Base-by-base conservation (phyloP, 2,888 invertebrate genomes). In the Drosophila bunnanda region DNA sequence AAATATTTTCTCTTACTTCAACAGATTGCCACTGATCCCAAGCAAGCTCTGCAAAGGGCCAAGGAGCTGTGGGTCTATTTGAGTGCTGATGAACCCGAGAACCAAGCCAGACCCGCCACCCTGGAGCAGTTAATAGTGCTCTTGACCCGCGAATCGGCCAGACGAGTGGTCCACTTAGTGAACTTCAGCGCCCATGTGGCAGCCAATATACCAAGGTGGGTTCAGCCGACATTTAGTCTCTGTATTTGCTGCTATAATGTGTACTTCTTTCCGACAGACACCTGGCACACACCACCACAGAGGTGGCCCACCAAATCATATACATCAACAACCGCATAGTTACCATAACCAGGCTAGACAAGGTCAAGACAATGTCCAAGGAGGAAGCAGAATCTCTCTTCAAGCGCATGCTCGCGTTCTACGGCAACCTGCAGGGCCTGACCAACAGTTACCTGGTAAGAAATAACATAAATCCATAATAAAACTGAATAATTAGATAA, bases 21-120 rank as follows among this genome's bases (percentile, higher is more conserved):
- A 10, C 81, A 97, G 96, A 93, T 97, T 82, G 96, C 95, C 4
- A 96, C 95, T 20, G 96, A 97, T 92, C 97, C 97, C 0, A 96
- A 94, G 75, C 91, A 95, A 62, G 96, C 96, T 1, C 93, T 95
- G 91, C 94, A 95, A 90, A 96, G 96, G 90, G 95, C 95, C 2
- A 95, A 94, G 80, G 95, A 95, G 77, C 91, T 97, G 50, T 97
- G 96, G 95, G 91, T 91, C 1, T 94, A 94, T 41, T 92, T 97
- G 58, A 96, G 96, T 87, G 92, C 94, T 77, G 95, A 96, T 28
- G 97, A 97, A 89, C 97, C 97, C 0, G 97, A 96, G 92, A 97
- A 97, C 93, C 97, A 97, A 92, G 96, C 96, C 5, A 94, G 96
- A 38, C 97, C 97, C 0, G 94, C 94, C 72, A 96, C 96, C 2